Evolutionary conservation across 2,888 invertebrate genomes (phyloP), one percentile per base, ranked within the genome.

Genomic region (Clepsis dumicolana): DNA sequence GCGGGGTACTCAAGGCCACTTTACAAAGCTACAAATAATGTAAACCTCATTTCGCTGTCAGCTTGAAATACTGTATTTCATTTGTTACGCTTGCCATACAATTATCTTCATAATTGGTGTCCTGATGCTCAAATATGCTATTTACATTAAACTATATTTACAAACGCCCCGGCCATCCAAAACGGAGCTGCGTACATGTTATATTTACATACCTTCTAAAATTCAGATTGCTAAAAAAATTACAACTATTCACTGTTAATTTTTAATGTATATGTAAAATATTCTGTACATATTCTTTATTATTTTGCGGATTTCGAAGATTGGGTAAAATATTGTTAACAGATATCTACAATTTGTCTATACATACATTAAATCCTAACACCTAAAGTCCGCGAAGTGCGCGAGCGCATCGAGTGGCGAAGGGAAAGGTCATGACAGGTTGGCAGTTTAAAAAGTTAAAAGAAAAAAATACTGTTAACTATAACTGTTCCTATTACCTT

Each of bases 201-300:
- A 83, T 86, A 86, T 87, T 79, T 87, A 88, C 86, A 87, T 67
- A 77, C 70, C 69, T 62, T 71, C 75, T 75, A 75, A 72, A 75
- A 67, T 60, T 70, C 64, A 68, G 70, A 70, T 63, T 66, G 64
- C 53, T 59, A 71, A 74, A 73, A 71, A 53, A 66, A 71, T 59
- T 73, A 77, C 71, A 76, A 75, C 77, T 77, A 79, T 65, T 75
- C 73, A 75, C 71, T 70, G 72, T 73, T 74, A 74, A 69, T 66
- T 70, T 63, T 71, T 70, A 77, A 72, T 75, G 73, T 74, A 76
- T 72, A 76, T 75, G 74, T 82, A 81, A 83, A 83, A 83, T 82
- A 80, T 68, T 80, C 79, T 84, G 82, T 85, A 85, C 84, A 84
- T 78, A 76, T 76, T 75, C 48, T 72, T 70, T 71, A 61, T 66